phyloP scores from a whole-genome alignment of 2,797 vertebrate genomes.

The Hafferia zeledoni region DNA sequence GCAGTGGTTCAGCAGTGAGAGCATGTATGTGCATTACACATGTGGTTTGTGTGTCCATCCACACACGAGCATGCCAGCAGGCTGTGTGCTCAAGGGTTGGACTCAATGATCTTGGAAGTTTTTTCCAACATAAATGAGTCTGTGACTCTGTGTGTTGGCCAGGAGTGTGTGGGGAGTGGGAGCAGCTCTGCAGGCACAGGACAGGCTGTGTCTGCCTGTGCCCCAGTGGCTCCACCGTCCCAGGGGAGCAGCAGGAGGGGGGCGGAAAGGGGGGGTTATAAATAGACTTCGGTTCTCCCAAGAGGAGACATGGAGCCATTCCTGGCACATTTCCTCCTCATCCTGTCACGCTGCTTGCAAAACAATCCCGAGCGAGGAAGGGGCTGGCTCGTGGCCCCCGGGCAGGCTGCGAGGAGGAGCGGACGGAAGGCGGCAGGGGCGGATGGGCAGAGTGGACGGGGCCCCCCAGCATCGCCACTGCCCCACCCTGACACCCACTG shows the following conservation, averaged over 20 bases:
- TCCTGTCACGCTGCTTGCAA: slow-evolving; percentile 64
- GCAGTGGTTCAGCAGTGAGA: fast-evolving
- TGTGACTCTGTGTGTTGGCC: fast-evolving
- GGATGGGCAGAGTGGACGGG: not conserved
- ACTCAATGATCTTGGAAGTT: too few species aligned
- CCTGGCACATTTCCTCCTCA: slow-evolving; percentile 68
- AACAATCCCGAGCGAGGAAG: slow-evolving; percentile 44
- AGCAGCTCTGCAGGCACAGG: not conserved
- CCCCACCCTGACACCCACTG: not conserved
- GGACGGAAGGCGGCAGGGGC: fast-evolving
- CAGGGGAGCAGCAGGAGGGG: not conserved
- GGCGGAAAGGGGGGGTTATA: slow-evolving; percentile 6
- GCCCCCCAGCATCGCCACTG: fast-evolving
- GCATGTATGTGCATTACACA: fast-evolving
- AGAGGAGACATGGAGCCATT: slow-evolving; percentile 47
- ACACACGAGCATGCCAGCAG: fast-evolving
- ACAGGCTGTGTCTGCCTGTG: not conserved
- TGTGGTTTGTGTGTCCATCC: fast-evolving
- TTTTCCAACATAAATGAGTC: fast-evolving
- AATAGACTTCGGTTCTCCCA: slow-evolving; percentile 39
- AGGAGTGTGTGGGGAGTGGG: not conserved
- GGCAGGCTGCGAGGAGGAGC: not conserved
- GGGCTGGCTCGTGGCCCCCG: not conserved
- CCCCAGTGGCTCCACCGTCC: not conserved
- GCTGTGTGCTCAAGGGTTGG: fast-evolving